A percentile compares a stretch with the other conserved stretches of the same genome.
These are phyloP conservation scores for Damaliscus lunatus DNA, from an alignment of 2,113 vertebrate species.

Conservation along the genomic window DNA sequence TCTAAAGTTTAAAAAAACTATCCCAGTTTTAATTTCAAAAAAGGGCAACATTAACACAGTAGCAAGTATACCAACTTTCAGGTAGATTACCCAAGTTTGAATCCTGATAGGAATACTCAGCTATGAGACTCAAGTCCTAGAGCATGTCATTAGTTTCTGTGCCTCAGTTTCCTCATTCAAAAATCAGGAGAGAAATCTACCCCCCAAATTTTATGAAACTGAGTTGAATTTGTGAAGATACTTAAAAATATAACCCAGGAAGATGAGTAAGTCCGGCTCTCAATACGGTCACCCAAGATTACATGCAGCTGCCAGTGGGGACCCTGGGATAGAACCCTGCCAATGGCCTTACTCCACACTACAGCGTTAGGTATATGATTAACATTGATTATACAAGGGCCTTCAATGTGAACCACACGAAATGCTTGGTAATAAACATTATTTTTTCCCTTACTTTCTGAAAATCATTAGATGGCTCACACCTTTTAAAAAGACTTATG, in stretches of 20 bases:
- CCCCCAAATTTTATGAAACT: not conserved
- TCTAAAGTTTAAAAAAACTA: not conserved
- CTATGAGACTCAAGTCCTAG: not conserved
- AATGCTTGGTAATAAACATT: not conserved
- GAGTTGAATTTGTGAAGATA: not conserved
- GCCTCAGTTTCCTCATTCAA: not conserved
- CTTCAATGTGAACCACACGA: not conserved
- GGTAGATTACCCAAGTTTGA: not conserved
- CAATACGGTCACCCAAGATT: not conserved
- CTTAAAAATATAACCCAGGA: not conserved
- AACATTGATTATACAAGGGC: not conserved
- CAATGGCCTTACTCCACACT: not conserved
- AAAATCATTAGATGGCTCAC: not conserved
- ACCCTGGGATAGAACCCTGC: not conserved
- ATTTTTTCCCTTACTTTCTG: not conserved
- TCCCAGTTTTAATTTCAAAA: not conserved
- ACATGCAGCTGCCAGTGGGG: not conserved
- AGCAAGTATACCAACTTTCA: not conserved
- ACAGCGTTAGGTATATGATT: rapidly evolving
- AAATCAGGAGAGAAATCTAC: not conserved
- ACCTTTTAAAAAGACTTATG: not conserved
- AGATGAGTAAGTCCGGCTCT: not conserved
- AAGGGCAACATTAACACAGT: not conserved
- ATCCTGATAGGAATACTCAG: not conserved
- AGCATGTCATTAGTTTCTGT: not conserved